Conservation (phyloP, 2,113 vertebrate species). For the Tringa solitaria region DNA sequence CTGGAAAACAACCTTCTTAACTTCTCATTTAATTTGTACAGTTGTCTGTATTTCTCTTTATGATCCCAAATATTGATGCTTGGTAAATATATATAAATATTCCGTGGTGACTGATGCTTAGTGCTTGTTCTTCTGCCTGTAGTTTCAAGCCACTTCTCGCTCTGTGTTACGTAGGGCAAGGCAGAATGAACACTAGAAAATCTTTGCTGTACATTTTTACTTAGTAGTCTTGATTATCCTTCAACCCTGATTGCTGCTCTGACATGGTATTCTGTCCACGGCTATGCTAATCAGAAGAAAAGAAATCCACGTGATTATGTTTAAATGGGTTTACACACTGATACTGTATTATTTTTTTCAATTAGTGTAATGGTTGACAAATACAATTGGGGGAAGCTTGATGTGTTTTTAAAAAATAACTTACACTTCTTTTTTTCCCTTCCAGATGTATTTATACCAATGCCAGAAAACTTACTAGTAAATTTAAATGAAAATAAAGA, state of each 20-base stretch:
- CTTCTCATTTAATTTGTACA: neutral
- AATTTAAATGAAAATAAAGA: constrained; percentile 98
- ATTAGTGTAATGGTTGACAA: neutral
- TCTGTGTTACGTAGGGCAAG: neutral
- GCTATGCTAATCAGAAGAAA: neutral
- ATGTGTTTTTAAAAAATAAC: neutral
- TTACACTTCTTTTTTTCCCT: constrained; percentile 17
- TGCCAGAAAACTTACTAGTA: constrained; percentile 95
- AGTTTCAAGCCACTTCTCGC: neutral
- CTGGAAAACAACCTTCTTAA: neutral
- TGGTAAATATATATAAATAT: neutral
- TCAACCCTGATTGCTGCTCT: neutral
- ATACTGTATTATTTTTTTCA: neutral
- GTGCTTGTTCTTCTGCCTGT: neutral
- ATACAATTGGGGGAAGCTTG: neutral
- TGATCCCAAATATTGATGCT: neutral
- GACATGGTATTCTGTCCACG: neutral
- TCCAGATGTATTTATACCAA: constrained; percentile 97
- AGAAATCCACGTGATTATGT: neutral
- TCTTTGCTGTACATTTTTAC: neutral
- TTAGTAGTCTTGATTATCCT: neutral
- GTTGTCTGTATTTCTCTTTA: neutral
- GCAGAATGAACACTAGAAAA: neutral
- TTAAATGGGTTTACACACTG: neutral
- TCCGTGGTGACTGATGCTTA: neutral